Evolutionary conservation across 1,140 invertebrate species (phyloP), one percentile per base, ranked within the genome.

Genomic region (Penaeus chinensis): DNA sequence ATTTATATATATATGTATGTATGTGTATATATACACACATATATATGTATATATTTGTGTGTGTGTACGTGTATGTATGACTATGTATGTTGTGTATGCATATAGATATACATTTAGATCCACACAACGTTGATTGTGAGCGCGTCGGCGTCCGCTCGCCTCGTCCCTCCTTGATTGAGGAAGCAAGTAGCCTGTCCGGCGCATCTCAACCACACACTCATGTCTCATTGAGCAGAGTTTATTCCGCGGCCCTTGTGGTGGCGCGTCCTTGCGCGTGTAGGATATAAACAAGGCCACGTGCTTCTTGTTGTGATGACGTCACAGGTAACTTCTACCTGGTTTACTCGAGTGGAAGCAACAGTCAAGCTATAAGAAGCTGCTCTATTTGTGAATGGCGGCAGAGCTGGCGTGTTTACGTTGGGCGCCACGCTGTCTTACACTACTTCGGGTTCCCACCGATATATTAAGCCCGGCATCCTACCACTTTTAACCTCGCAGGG

Each of bases 301-400:
- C 47, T 11, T 47, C 54, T 24, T 79, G 77, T 79, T 79, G 77
- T 79, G 77, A 79, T 79, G 77, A 79, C 77, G 77, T 60, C 42
- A 79, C 42, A 13, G 77, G 47, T 54, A 54, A 54, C 54, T 54
- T 54, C 54, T 79, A 60, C 77, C 77, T 60, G 47, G 77, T 79
- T 79, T 79, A 79, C 77, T 79, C 77, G 47, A 79, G 77, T 79
- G 47, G 77, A 79, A 79, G 77, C 77, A 79, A 79, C 77, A 79
- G 77, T 79, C 77, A 60, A 60, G 77, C 77, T 79, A 79, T 79
- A 79, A 79, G 77, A 79, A 79, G 77, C 77, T 60, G 77, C 77
- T 79, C 77, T 79, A 79, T 79, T 79, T 79, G 77, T 79, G 77
- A 79, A 79, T 79, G 77, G 77, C 47, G 77, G 77, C 77, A 79